Evolutionary conservation across 2,113 vertebrate genomes (phyloP), one percentile per base, ranked within the genome.

Genomic region (Vulpes lagopus): DNA sequence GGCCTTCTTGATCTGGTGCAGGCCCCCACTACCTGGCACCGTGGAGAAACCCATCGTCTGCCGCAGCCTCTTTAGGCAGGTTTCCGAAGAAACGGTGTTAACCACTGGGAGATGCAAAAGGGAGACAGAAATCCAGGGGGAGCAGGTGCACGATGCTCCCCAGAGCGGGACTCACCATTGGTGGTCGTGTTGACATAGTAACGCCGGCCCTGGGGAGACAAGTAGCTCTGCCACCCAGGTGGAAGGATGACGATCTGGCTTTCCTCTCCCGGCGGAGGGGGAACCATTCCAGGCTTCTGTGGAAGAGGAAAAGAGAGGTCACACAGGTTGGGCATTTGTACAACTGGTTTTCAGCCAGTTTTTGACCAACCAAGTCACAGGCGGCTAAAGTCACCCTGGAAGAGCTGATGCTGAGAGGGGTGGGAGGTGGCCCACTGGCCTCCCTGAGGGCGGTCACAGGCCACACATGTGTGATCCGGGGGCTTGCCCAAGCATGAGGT

Each of bases 161-260:
- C 32, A 1, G 4, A 55, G 73, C 0, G 0, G 38, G 20, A 98
- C 99, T 99, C 98, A 99, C 99, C 99, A 20, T 99, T 99, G 80
- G 98, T 99, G 96, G 99, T 97, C 79, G 99, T 99, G 99, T 99
- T 99, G 98, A 99, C 99, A 11, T 99, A 99, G 98, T 99, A 99
- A 82, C 98, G 99, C 67, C 99, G 99, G 10, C 99, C 99, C 97
- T 99, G 99, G 35, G 99, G 99, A 23, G 99, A 99, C 99, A 99
- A 99, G 98, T 99, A 99, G 98, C 99, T 99, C 85, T 99, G 99
- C 99, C 99, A 99, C 81, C 99, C 99, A 0, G 99, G 99, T 71
- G 99, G 99, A 53, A 99, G 99, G 38, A 99, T 98, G 51, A 98
- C 97, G 1, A 96, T 99, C 96, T 98, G 98, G 89, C 98, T 98